Evolutionary conservation across 2,113 vertebrate species (phyloP), one percentile per base, ranked within the genome.

Genomic region (Heloderma charlesbogerti): DNA sequence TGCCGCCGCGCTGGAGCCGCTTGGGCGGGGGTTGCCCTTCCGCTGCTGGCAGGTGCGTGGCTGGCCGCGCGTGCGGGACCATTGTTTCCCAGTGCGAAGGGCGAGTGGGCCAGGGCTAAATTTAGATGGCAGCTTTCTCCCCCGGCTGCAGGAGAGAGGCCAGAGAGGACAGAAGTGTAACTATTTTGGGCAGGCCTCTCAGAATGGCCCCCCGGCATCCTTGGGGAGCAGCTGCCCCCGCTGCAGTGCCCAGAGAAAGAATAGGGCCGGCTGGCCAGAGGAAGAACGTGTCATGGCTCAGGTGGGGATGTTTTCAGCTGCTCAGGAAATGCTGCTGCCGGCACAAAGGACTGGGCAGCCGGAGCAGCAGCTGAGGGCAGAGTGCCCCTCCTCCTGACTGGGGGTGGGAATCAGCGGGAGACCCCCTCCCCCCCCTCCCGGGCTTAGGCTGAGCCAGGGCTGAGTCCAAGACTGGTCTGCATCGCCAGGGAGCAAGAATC

Each of bases 231-330:
- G 94, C 96, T 96, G 96, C 97, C 97, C 97, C 80, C 95, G 96
- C 97, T 93, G 94, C 94, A 4, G 91, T 96, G 95, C 72, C 89
- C 95, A 95, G 88, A 77, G 8, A 96, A 97, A 98, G 96, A 97
- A 98, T 97, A 97, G 97, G 96, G 96, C 1, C 43, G 6, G 95
- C 96, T 1, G 96, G 95, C 94, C 95, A 97, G 97, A 97, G 97
- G 97, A 97, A 98, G 97, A 97, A 96, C 95, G 96, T 97, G 97
- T 97, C 97, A 96, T 97, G 97, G 96, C 97, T 97, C 97, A 98
- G 97, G 97, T 98, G 97, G 97, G 97, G 96, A 97, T 96, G 97
- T 97, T 97, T 97, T 96, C 96, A 96, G 96, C 91, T 96, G 57
- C 94, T 95, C 97, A 97, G 97, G 97, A 98, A 98, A 96, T 96